phyloP scores from a whole-genome alignment of 2,888 invertebrate species.

The Drosophila anceps region DNA sequence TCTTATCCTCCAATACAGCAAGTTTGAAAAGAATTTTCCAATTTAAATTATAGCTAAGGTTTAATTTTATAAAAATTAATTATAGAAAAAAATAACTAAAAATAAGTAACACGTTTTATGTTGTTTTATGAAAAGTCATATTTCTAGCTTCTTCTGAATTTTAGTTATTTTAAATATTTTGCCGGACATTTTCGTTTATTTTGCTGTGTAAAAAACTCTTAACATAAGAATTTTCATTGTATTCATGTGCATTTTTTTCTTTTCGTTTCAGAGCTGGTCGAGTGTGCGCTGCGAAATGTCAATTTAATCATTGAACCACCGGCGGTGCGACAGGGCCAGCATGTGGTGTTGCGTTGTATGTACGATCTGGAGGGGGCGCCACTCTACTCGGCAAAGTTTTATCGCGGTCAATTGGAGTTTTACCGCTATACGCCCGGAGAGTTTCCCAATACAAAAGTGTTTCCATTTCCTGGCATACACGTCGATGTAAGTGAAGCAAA shows the following conservation, averaged over 20 bases:
- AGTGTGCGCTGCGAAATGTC: constrained; percentile 90
- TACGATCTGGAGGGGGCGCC: constrained; percentile 92
- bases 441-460: constrained; percentile 90
- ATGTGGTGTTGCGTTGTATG: constrained; percentile 90
- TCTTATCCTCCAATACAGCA: no score
- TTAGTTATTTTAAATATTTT: not conserved
- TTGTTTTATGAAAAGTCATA: no score
- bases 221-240: not conserved
- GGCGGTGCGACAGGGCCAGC: constrained; percentile 89
- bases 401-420: constrained; percentile 93
- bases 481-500: constrained; percentile 91
- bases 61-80: no score
- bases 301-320: constrained; percentile 90
- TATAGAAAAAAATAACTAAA: no score
- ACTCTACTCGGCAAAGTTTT: constrained; percentile 95
- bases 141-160: no score
- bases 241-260: not conserved
- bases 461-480: constrained; percentile 90
- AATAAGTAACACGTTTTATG: no score
- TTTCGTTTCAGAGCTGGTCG: constrained; percentile 85
- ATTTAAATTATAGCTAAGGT: no score
- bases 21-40: no score
- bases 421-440: constrained; percentile 93
- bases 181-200: not conserved
- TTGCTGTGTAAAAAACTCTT: constrained; percentile 18